Base-by-base conservation (phyloP, 2,113 vertebrate species). In the Rhinogobius similis region DNA sequence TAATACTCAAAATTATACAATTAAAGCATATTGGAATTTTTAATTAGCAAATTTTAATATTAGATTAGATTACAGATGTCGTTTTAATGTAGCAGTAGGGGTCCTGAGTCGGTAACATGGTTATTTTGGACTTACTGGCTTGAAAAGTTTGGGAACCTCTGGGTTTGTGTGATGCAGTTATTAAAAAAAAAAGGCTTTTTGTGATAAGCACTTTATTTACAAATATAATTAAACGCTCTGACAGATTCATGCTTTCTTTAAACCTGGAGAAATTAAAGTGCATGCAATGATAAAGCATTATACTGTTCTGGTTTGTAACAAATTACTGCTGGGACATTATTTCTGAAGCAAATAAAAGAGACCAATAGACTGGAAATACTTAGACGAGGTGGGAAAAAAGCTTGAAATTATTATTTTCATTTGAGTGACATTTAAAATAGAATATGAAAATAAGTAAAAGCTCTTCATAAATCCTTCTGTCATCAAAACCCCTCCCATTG, bases 221-320 rank as follows among this genome's bases (percentile, higher is more conserved):
- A 97, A 98, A 99, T 97, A 97, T 97, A 97, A 95, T 96, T 98
- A 96, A 98, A 98, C 98, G 95, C 95, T 97, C 95, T 95, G 96
- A 98, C 95, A 96, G 93, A 94, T 89, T 93, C 96, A 96, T 96
- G 96, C 95, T 95, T 93, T 93, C 93, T 92, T 93, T 92, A 89
- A 90, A 93, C 84, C 87, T 89, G 88, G 82, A 94, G 93, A 94
- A 95, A 84, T 94, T 96, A 96, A 98, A 97, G 97, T 97, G 97
- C 96, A 98, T 98, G 97, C 97, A 96, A 94, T 95, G 96, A 94
- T 96, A 96, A 97, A 97, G 95, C 95, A 94, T 96, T 94, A 88
- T 92, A 92, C 89, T 90, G 88, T 67, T 96, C 87, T 79, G 83
- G 87, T 90, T 86, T 93, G 90, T 95, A 95, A 96, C 93, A 97